Percentiles rank a stretch among this genome's conserved stretches.
Evolutionary conservation across 2,113 vertebrate species (phyloP).

Genomic region (Asarcornis scutulata): DNA sequence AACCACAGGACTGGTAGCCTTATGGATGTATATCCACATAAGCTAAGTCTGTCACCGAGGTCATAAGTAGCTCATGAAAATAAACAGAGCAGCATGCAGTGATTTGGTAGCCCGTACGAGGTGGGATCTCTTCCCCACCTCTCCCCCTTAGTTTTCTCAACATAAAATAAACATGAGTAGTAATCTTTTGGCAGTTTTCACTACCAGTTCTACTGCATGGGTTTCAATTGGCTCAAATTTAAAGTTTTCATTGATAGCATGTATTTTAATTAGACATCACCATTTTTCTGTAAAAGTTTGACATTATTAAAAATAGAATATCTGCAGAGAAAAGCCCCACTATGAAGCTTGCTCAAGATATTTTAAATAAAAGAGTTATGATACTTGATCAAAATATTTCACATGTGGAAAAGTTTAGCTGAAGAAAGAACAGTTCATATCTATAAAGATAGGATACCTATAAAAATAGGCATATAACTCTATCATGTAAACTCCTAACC

Average conservation of each 20-base stretch:
- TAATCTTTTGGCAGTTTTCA: not conserved
- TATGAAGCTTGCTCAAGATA: not conserved
- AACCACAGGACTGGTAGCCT: not conserved
- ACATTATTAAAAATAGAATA: not conserved
- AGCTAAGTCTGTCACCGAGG: not conserved
- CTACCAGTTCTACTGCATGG: not conserved
- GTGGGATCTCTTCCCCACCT: not conserved
- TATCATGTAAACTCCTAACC: not conserved
- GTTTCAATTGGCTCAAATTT: not conserved
- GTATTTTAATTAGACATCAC: not conserved
- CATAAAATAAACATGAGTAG: not conserved
- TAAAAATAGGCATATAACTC: constrained; percentile 21
- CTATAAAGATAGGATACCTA: constrained; percentile 17
- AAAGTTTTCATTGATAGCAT: not conserved
- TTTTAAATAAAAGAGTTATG: constrained; percentile 22
- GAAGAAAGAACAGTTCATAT: not conserved
- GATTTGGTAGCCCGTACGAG: not conserved
- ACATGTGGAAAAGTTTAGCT: constrained; percentile 45
- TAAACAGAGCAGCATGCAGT: not conserved
- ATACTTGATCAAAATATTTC: constrained; percentile 18
- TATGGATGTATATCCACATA: not conserved
- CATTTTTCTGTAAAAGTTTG: not conserved
- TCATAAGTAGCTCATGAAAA: not conserved
- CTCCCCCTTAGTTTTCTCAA: not conserved
- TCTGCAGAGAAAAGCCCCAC: not conserved